A percentile compares a stretch with the other conserved stretches of the same genome.
Evolutionary conservation across 1,140 invertebrate genomes (phyloP).

Genomic region (Galleria mellonella): DNA sequence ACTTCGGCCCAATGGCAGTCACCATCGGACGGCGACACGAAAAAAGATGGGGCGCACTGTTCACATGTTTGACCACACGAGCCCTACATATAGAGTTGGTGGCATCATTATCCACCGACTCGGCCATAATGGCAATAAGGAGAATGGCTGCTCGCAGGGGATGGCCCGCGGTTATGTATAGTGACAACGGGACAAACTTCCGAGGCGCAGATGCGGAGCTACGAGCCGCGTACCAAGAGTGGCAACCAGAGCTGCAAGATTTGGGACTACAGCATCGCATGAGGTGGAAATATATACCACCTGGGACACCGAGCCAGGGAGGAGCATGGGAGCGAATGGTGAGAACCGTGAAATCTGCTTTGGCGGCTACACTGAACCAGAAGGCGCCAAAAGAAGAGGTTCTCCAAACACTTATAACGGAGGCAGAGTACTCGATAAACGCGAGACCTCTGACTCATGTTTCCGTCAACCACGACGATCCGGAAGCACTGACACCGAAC

Average conservation of each 20-base stretch:
- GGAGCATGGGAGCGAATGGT: constrained; percentile 31
- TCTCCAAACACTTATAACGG: constrained; percentile 12
- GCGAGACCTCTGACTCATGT: constrained; percentile 10
- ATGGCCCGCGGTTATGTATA: constrained; percentile 22
- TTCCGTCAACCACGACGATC: constrained; percentile 11
- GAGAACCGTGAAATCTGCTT: constrained; percentile 20
- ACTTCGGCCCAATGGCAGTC: constrained; percentile 33
- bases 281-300: constrained; percentile 25
- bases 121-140: constrained; percentile 37
- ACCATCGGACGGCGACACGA: constrained; percentile 24
- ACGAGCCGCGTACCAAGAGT: not conserved
- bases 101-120: constrained; percentile 35
- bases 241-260: not conserved
- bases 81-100: constrained; percentile 65
- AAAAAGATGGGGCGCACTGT: constrained; percentile 48
- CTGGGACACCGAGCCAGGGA: constrained; percentile 21
- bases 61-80: constrained; percentile 46
- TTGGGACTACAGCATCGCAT: constrained; percentile 2
- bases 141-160: constrained; percentile 24
- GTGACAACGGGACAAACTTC: constrained; percentile 52
- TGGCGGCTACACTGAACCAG: constrained; percentile 7
- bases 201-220: constrained; percentile 29
- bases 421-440: constrained; percentile 19
- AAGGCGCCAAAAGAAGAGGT: constrained; percentile 18
- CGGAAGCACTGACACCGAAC: constrained; percentile 26